These are phyloP conservation scores for Willowsia nigromaculata DNA, from an alignment of 2,888 invertebrate species.

Conservation along the genomic window DNA sequence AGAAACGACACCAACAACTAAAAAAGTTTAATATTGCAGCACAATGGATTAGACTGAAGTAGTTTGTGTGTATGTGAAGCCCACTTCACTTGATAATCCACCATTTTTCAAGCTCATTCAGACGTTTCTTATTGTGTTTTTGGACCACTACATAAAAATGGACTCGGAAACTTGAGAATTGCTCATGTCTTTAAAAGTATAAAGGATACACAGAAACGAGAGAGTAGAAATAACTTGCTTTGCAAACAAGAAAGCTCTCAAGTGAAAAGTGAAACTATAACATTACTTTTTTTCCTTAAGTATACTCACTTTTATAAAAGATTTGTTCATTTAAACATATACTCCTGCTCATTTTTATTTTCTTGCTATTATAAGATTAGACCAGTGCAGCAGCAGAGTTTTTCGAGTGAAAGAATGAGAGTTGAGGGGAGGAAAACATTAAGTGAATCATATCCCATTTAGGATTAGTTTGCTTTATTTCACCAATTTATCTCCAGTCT, in stretches of 20 bases:
- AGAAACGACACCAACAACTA: not conserved
- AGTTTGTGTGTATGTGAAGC: conserved; percentile 34
- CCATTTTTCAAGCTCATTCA: conserved; percentile 64
- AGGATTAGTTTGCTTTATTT: conserved; percentile 59
- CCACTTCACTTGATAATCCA: conserved; percentile 67
- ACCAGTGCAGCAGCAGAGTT: not conserved
- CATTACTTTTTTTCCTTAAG: conserved; percentile 10
- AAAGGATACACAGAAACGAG: not conserved
- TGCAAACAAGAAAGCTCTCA: conserved; percentile 1
- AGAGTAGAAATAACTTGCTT: not conserved
- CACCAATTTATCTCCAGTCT: conserved; percentile 52
- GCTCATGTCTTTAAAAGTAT: conserved; percentile 52
- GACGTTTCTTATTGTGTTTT: conserved; percentile 64
- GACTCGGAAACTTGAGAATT: conserved; percentile 10
- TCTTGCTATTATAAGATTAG: not conserved
- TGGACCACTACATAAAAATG: not conserved
- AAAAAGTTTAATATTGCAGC: conserved; percentile 16
- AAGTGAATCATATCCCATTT: conserved; percentile 63
- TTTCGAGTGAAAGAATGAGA: not conserved
- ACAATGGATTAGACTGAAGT: conserved; percentile 46
- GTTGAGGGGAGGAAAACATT: conserved; percentile 47
- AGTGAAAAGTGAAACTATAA: conserved; percentile 7
- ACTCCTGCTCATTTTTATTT: not conserved
- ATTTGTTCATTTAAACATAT: not conserved
- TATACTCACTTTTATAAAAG: not conserved